Base-by-base conservation (phyloP, 2,888 invertebrate species). In the Drosophila anceps region DNA sequence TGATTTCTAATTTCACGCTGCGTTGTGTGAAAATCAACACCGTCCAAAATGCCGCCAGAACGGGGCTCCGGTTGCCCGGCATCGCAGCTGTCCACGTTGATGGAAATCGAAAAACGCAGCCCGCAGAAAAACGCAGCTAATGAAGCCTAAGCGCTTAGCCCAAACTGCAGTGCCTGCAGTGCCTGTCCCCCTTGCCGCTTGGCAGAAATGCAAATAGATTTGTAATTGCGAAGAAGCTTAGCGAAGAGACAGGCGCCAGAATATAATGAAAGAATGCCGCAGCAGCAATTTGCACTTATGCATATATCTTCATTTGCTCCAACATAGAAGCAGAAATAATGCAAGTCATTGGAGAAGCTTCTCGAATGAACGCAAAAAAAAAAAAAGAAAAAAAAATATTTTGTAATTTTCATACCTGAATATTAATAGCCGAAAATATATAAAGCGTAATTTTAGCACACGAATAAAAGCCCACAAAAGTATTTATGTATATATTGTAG, bases 21-120 rank as follows among this genome's bases (percentile, higher is more conserved):
- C 73, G 90, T 79, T 84, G 90, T 89, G 88, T 84, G 91, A 90
- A 91, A 91, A 81, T 91, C 90, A 87, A 79, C 88, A 89, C 91
- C 82, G 83, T 79, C 71, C 82, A 58, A 44, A 13, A 13, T 43
- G 44, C 24, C 24, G 13, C 29, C 59, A 20, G 48, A 55, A 31
- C 53, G 53, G 39, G n/a, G 50, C 13, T 43, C 55, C 50, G 58
- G 44, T 27, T 39, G 13, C 24, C 35, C 24, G 41, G 39, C 15
- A 33, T 39, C 13, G 24, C 48, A 35, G 20, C 24, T 50, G 76
- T 29, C 48, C 29, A n/a, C 29, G 9, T 57, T 54, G 67, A 66
- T 69, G 74, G n/a, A 73, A 72, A 70, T 41, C 59, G 74, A 69
- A 70, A 69, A 71, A 61, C 54, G 59, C 63, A 51, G 85, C 85